Evolutionary conservation across 2,888 invertebrate genomes (phyloP), one percentile per base, ranked within the genome.

Genomic region (Tetropium fuscum): DNA sequence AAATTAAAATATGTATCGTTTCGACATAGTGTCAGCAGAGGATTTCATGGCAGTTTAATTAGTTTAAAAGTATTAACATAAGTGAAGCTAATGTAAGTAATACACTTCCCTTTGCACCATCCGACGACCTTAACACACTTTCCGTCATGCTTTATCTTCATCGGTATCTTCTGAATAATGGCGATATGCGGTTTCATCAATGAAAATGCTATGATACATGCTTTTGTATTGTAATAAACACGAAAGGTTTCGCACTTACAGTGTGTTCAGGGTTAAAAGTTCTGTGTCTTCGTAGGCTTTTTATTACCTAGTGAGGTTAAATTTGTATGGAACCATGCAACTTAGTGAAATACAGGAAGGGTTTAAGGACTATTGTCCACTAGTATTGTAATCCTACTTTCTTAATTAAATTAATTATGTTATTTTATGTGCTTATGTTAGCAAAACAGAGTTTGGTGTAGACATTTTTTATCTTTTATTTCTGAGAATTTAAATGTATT

Each of bases 71-170:
- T 47, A 59, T 59, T 59, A 58, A 60, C 60, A 60, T 53, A 54
- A 58, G 47, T 54, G 55, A 58, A 58, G 60, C 60, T 58, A 54
- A 44, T 48, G 53, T 57, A 57, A 60, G 58, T 64, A 58, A 55
- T 57, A 58, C 49, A 54, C 53, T 64, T 64, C 64, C 64, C 60
- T 64, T 63, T 60, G 43, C 60, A 53, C 48, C 60, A 60, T 58
- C 51, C 36, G 13, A 15, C 60, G 64, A 60, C 64, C 64, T 64
- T 64, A 64, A 60, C 64, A 64, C 56, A 64, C 60, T 60, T 64
- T 36, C 49, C 41, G 32, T 40, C 25, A 22, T 55, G 43, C 48
- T 60, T 58, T 56, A 45, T 49, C 55, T 55, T 41, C 47, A 32
- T 51, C 55, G 41, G 19, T 53, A 55, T 43, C 55, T 60, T 51